Evolutionary conservation across 2,113 vertebrate genomes (phyloP).

Genomic region (Pleuronectes platessa): DNA sequence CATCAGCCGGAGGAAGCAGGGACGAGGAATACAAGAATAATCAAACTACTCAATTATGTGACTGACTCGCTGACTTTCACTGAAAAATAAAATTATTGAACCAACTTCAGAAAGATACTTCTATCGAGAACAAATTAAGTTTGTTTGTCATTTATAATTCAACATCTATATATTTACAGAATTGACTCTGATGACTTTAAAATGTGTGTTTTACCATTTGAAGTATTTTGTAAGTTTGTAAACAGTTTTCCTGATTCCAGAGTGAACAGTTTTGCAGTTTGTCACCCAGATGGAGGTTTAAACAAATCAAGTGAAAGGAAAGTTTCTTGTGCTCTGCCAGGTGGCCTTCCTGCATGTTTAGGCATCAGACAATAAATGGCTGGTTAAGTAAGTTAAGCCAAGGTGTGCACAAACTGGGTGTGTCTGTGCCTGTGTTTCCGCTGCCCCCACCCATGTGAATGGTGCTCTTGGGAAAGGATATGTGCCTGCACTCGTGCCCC

Average conservation of each 20-base stretch:
- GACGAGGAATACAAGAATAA: constrained; percentile 24
- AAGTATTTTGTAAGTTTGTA: too few species aligned
- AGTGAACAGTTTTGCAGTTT: not conserved
- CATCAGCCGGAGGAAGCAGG: not conserved
- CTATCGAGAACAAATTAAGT: too few species aligned
- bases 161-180: too few species aligned
- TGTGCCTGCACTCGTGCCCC: constrained; percentile 55
- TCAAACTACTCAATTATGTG: not conserved
- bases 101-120: too few species aligned
- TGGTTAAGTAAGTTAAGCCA: constrained; percentile 70
- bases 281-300: not conserved
- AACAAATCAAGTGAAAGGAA: not conserved
- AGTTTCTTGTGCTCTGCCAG: constrained; percentile 30
- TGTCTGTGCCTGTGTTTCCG: constrained; percentile 66
- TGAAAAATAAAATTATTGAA: too few species aligned
- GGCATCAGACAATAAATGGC: constrained; percentile 63
- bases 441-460: constrained; percentile 62
- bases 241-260: too few species aligned
- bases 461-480: constrained; percentile 57
- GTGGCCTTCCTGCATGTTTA: constrained; percentile 46
- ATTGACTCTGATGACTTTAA: too few species aligned
- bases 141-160: too few species aligned
- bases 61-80: not conserved
- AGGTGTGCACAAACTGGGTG: constrained; percentile 77
- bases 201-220: too few species aligned